phyloP scores from a whole-genome alignment of 2,888 invertebrate genomes.

The Biston stratarius region DNA sequence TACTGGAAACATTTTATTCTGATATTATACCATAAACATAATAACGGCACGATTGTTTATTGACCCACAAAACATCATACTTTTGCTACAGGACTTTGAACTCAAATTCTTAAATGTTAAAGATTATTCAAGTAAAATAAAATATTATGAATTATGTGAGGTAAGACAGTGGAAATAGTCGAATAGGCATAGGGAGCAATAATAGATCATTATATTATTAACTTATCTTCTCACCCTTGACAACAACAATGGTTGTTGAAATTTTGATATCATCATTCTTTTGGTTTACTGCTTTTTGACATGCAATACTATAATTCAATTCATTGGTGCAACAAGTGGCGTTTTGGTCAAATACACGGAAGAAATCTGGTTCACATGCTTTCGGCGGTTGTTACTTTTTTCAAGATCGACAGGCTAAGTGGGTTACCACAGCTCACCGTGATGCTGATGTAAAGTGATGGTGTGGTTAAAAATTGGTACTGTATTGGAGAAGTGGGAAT shows the following conservation, averaged over 20 bases:
- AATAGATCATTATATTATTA: constrained; percentile 86
- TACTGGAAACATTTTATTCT: constrained; percentile 78
- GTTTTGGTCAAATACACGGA: constrained; percentile 44
- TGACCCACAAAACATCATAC: constrained; percentile 45
- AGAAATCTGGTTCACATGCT: constrained; percentile 27
- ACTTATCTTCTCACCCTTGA: constrained; percentile 86
- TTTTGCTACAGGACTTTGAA: constrained; percentile 47
- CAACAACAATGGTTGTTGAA: constrained; percentile 83
- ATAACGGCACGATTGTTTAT: constrained; percentile 74
- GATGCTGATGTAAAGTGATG: too few relatives aligned
- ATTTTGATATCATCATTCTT: constrained; percentile 82
- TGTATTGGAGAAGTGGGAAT: too few relatives aligned
- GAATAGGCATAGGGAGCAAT: constrained; percentile 73
- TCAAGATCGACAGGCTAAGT: too few relatives aligned
- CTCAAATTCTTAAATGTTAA: constrained; percentile 38
- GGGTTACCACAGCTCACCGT: too few relatives aligned
- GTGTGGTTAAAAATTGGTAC: too few relatives aligned
- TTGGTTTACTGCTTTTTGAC: constrained; percentile 75
- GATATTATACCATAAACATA: constrained; percentile 79
- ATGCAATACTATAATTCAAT: constrained; percentile 83
- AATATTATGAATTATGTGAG: constrained; percentile 57
- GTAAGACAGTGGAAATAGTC: constrained; percentile 67
- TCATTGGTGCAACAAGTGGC: constrained; percentile 70
- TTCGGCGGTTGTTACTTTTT: neutral
- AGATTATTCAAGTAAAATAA: constrained; percentile 33